Base-by-base conservation (phyloP, 2,888 invertebrate species). In the Cerastis leucographa region DNA sequence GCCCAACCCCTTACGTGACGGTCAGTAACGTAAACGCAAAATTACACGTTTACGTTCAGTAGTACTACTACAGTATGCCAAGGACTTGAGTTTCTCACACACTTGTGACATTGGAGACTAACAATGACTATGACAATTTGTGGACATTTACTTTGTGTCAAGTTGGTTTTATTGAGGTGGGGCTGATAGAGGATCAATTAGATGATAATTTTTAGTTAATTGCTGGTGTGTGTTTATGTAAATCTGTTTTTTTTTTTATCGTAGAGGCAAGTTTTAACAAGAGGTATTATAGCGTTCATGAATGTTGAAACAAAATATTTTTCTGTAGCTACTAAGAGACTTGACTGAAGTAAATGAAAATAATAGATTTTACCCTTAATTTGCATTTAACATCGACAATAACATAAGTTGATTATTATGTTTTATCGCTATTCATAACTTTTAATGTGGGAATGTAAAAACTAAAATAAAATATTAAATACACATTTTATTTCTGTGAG, bases 51-150 rank as follows among this genome's bases (percentile, higher is more conserved):
- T 59, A 51, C 44, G 73, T 54, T 3, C 49, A 19, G 62, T 64
- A 40, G 62, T 69, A 69, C 25, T 70, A 70, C 49, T 51, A 69
- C 72, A 81, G 84, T 83, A 65, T 77, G 88, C 84, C 87, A 87
- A 87, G 87, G 87, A 83, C 81, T 66, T 12, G 8, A 69, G 75
- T 68, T 85, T 82, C 83, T 72, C 85, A 85, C 83, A 85, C 76
- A 51, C 83, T 78, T 81, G 75, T 84, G 83, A 84, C 84, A 85
- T 84, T 84, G 84, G 46, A 65, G 72, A 78, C 68, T 62, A 85
- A 84, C 84, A 85, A 85, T 84, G 56, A 65, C 19, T 65, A 46
- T 46, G 69, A 69, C 85, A 66, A 73, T 65, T 44, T 44, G 64
- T 71, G 29, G 59, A 44, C 73, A 61, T 62, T 74, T 83, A 49